Evolutionary conservation across 2,888 invertebrate species (phyloP).

Genomic region (Pollenia angustigena): DNA sequence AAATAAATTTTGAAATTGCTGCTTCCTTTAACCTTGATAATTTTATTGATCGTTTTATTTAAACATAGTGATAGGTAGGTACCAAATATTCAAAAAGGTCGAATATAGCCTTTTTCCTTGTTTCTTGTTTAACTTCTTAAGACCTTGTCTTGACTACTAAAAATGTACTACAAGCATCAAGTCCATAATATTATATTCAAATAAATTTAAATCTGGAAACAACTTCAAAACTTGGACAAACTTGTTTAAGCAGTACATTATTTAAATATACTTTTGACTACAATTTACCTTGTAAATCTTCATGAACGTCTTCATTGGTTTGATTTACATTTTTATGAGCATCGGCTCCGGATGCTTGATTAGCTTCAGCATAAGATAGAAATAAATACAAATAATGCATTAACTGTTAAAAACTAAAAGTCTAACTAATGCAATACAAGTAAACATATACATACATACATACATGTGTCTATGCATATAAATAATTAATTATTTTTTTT

Average conservation of each 20-base stretch:
- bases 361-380: conserved; percentile 76
- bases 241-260: neutral
- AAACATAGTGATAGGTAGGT: too few species aligned
- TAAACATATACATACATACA: neutral
- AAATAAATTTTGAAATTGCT: too few species aligned
- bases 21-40: too few species aligned
- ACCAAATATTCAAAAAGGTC: too few species aligned
- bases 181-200: too few species aligned
- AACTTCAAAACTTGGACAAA: neutral
- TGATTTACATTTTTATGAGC: conserved; percentile 69
- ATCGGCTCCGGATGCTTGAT: conserved; percentile 78
- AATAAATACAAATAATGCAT: conserved; percentile 68
- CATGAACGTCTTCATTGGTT: conserved; percentile 63
- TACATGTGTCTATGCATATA: neutral
- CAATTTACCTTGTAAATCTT: conserved; percentile 67
- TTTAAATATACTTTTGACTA: neutral
- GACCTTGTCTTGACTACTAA: too few species aligned
- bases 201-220: too few species aligned
- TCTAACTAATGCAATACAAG: neutral
- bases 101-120: too few species aligned
- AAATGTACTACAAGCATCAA: too few species aligned
- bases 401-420: conserved; percentile 57
- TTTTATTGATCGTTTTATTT: too few species aligned
- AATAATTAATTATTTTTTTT: neutral
- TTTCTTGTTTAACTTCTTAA: too few species aligned